Conservation (phyloP, 2,797 vertebrate genomes). For the Typhlichthys subterraneus region DNA sequence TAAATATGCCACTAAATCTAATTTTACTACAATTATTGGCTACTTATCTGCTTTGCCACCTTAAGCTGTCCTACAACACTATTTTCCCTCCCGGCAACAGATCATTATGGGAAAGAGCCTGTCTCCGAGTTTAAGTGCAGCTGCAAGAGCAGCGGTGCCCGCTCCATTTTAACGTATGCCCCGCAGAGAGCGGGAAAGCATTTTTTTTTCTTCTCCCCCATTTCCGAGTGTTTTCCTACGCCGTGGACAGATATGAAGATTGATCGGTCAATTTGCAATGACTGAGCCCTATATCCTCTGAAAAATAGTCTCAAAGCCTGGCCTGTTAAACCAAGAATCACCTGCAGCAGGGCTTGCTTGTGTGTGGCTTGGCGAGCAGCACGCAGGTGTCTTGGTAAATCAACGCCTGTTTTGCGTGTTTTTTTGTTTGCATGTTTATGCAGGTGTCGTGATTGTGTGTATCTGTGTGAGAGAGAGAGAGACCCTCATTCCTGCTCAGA, state of each 20-base stretch:
- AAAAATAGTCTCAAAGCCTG: slow-evolving; percentile 50
- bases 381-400: too few species aligned
- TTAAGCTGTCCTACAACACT: not conserved
- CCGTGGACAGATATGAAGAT: slow-evolving; percentile 65
- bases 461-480: too few species aligned
- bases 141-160: slow-evolving; percentile 30
- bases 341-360: slow-evolving; percentile 19
- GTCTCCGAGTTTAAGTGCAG: slow-evolving; percentile 31
- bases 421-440: too few species aligned
- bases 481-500: too few species aligned
- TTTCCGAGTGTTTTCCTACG: not conserved
- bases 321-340: slow-evolving; percentile 56
- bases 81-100: too few species aligned
- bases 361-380: not conserved
- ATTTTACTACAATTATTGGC: too few species aligned
- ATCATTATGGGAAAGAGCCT: not conserved
- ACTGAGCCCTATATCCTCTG: slow-evolving; percentile 54
- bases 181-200: slow-evolving; percentile 26
- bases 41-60: too few species aligned
- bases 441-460: too few species aligned
- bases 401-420: too few species aligned
- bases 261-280: slow-evolving; percentile 69
- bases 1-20: too few species aligned
- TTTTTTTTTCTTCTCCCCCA: slow-evolving; percentile 28
- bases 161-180: slow-evolving; percentile 33